These are phyloP conservation scores for Crypturellus undulatus DNA, from an alignment of 2,113 vertebrate genomes.

Conservation along the genomic window DNA sequence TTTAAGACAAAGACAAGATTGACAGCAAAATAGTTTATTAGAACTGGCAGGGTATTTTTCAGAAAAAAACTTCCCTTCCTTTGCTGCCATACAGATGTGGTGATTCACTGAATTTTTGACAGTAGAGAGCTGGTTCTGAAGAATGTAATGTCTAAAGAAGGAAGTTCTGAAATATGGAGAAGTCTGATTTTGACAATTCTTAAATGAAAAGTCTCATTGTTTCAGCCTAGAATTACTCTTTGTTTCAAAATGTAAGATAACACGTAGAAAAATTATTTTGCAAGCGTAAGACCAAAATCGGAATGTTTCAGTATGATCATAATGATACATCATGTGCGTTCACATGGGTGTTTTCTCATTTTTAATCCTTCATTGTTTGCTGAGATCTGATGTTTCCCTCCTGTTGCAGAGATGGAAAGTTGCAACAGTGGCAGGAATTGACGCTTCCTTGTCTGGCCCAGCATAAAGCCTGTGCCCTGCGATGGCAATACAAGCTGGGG, in stretches of 20 bases:
- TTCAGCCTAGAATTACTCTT: background rate
- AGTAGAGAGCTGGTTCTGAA: slow-evolving; percentile 23
- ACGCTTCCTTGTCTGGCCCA: background rate
- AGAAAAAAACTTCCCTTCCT: background rate
- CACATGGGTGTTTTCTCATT: background rate
- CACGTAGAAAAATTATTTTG: background rate
- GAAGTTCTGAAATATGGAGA: slow-evolving; percentile 35
- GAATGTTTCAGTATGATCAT: background rate
- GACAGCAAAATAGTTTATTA: slow-evolving; percentile 23
- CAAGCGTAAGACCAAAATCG: background rate
- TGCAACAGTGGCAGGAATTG: background rate
- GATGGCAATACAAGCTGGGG: background rate
- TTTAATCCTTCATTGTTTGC: background rate
- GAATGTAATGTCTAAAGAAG: slow-evolving; percentile 11
- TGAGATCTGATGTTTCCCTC: background rate
- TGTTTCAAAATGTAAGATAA: background rate
- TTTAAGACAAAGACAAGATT: background rate
- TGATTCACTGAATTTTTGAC: slow-evolving; percentile 51
- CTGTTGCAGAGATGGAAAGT: background rate
- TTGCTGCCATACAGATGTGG: background rate
- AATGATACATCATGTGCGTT: background rate
- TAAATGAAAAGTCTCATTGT: slow-evolving; percentile 2
- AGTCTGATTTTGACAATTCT: slow-evolving; percentile 46
- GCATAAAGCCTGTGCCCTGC: background rate
- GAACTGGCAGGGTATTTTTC: slow-evolving; percentile 7